Conservation (phyloP, 2,888 invertebrate species). For the Petrophora chlorosata region DNA sequence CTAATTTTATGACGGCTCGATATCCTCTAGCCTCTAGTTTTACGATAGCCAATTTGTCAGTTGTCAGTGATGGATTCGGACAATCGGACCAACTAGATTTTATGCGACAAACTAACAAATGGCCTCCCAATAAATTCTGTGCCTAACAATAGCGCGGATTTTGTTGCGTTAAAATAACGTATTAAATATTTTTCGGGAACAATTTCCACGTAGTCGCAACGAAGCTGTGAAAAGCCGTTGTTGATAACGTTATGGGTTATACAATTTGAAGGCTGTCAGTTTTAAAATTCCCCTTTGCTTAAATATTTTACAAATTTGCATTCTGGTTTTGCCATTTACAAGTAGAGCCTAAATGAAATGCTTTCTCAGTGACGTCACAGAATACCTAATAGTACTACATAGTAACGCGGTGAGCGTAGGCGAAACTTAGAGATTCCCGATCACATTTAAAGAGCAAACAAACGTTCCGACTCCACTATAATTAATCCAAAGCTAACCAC, state of each 20-base stretch:
- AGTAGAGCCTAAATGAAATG: too few relatives aligned
- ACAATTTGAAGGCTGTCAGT: too few relatives aligned
- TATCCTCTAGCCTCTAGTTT: background rate
- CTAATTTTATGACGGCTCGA: background rate
- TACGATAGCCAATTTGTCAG: conserved; percentile 8
- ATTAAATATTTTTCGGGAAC: background rate
- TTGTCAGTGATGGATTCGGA: conserved; percentile 1
- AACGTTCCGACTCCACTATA: background rate
- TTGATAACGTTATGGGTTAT: too few relatives aligned
- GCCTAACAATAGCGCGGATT: background rate
- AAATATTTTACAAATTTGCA: too few relatives aligned
- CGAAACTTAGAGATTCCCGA: background rate
- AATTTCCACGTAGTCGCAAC: background rate
- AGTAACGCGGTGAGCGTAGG: too few relatives aligned
- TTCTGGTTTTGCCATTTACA: too few relatives aligned
- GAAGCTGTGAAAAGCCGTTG: conserved; percentile 2
- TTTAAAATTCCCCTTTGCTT: too few relatives aligned
- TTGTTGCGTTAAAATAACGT: background rate
- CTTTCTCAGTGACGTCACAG: too few relatives aligned
- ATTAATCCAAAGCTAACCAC: background rate
- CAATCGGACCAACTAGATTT: conserved; percentile 5
- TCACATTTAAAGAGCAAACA: background rate
- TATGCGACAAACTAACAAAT: conserved; percentile 8
- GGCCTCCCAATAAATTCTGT: background rate
- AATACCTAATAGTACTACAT: too few relatives aligned